Percentiles rank a stretch among this genome's conserved stretches.
phyloP scores from a whole-genome alignment of 2,113 vertebrate species.

The Colossoma macropomum region DNA sequence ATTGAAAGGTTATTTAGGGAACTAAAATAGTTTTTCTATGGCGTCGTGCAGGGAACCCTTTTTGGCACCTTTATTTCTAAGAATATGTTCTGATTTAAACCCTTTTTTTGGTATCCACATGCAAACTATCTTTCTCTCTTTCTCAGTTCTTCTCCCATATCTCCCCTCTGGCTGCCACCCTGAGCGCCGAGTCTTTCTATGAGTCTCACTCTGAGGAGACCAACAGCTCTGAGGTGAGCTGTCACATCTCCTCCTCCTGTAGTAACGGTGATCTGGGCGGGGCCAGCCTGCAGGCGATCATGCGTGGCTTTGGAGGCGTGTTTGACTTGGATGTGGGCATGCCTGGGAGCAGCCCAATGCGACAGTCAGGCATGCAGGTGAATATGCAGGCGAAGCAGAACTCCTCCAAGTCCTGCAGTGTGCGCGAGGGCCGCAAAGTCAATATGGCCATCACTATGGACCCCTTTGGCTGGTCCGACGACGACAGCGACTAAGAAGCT shows the following conservation, averaged over 20 bases:
- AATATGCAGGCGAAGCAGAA: slow-evolving; percentile 98
- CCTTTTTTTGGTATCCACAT: too few species aligned
- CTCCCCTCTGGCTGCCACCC: slow-evolving; percentile 88
- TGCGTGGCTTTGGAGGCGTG: slow-evolving; percentile 89
- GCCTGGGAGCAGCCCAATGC: slow-evolving; percentile 77
- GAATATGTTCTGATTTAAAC: too few species aligned
- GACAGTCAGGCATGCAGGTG: slow-evolving; percentile 94
- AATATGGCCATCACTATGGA: slow-evolving; percentile 87
- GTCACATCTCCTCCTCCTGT: slow-evolving; percentile 90
- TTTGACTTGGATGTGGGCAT: slow-evolving; percentile 73
- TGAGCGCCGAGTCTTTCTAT: slow-evolving; percentile 94
- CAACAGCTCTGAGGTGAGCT: slow-evolving; percentile 94
- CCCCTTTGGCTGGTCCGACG: slow-evolving; percentile 92
- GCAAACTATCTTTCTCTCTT: slow-evolving; percentile 69
- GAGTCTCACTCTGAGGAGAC: slow-evolving; percentile 98
- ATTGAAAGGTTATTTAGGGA: too few species aligned
- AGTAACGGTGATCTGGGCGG: slow-evolving; percentile 83
- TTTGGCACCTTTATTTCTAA: too few species aligned
- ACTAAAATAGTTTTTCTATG: too few species aligned
- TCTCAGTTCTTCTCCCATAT: slow-evolving; percentile 91
- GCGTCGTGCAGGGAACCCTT: too few species aligned
- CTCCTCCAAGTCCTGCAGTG: slow-evolving; percentile 94
- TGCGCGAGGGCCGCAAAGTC: slow-evolving; percentile 93
- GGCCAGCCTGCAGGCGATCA: slow-evolving; percentile 70
- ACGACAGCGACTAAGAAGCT: slow-evolving; percentile 68